phyloP scores from a whole-genome alignment of 2,888 invertebrate species.

The Dolichopus griseipennis region DNA sequence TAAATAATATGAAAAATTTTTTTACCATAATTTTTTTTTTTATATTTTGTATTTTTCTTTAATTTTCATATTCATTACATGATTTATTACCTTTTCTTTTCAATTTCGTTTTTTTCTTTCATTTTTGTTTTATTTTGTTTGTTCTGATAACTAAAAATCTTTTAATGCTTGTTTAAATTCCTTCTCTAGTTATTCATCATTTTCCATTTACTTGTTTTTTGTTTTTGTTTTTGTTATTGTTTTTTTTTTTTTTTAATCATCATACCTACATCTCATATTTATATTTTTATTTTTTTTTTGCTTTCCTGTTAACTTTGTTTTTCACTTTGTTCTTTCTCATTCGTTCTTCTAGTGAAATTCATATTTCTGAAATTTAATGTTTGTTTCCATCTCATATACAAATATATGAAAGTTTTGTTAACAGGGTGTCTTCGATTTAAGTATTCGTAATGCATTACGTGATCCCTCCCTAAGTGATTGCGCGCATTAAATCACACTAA shows the following conservation, averaged over 20 bases:
- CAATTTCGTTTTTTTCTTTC: no score
- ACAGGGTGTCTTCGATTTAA: no score
- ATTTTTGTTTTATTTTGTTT: no score
- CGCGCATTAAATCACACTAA: no score
- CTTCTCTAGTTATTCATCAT: not conserved
- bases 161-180: not conserved
- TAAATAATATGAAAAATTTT: no score
- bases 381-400: no score
- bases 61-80: not conserved
- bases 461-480: no score
- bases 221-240: not conserved
- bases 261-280: not conserved
- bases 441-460: no score
- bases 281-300: no score
- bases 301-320: not conserved
- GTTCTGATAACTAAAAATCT: not conserved
- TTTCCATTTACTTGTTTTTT: not conserved
- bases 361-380: no score
- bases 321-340: not conserved
- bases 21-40: no score
- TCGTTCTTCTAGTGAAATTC: not conserved
- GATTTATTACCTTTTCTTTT: slow-evolving; percentile 1
- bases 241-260: not conserved
- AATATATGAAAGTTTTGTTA: no score
- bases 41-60: not conserved